Conservation (phyloP, 2,113 vertebrate genomes). For the Melanotaenia duboulayi region DNA sequence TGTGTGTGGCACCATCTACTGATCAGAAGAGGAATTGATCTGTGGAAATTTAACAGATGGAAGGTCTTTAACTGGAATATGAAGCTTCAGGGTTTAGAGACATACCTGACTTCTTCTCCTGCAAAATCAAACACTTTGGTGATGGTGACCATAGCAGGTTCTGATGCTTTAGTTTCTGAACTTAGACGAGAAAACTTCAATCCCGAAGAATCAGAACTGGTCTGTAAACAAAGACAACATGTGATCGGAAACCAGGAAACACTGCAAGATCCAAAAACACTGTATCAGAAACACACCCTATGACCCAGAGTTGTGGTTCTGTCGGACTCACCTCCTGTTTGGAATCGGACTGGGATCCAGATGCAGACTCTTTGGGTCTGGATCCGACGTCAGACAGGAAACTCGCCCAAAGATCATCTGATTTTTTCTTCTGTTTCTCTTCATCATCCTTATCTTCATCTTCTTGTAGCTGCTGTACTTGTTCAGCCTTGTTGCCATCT, state of each 20-base stretch:
- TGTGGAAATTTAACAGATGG: no score
- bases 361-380: conserved; percentile 75
- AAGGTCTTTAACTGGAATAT: neutral
- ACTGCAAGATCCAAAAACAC: no score
- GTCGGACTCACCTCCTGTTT: conserved; percentile 38
- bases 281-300: no score
- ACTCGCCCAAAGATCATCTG: conserved; percentile 96
- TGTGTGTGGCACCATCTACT: conserved; percentile 37
- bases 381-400: conserved; percentile 94
- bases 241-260: neutral
- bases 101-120: conserved; percentile 87
- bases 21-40: neutral
- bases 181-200: neutral
- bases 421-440: conserved; percentile 84
- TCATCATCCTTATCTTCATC: conserved; percentile 17
- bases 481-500: conserved; percentile 61
- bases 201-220: conserved; percentile 52
- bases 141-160: conserved; percentile 81
- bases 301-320: neutral
- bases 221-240: conserved; percentile 69
- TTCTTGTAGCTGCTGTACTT: conserved; percentile 42
- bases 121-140: conserved; percentile 62
- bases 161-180: conserved; percentile 74
- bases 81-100: neutral
- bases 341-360: neutral